Base-by-base conservation (phyloP, 2,113 vertebrate species). In the Apteryx owenii region DNA sequence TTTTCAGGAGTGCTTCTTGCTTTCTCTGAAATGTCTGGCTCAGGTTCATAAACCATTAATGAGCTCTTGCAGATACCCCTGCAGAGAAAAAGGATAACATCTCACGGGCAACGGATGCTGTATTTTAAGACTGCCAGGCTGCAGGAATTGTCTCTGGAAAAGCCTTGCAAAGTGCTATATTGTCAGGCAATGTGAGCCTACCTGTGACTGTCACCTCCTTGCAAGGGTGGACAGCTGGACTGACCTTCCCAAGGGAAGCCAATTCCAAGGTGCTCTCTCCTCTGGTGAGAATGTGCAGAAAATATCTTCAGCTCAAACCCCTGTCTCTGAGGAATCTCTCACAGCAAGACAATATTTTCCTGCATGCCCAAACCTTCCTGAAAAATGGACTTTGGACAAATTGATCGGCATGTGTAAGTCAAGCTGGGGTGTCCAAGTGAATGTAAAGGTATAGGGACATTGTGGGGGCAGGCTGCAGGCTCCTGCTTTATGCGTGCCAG, bases 101-200 rank as follows among this genome's bases (percentile, higher is more conserved):
- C 90, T 94, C 70, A 23, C n/a, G 72, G 38, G 42, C 53, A 61
- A 53, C 5, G 21, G 16, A 10, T 85, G 29, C 56, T 94, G 53
- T 89, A 56, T 93, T 94, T 96, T 85, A 71, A 42, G 31, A 90
- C 46, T 93, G 11, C 26, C n/a, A 80, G 16, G 21, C 88, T 91
- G 46, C 15, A 38, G 56, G 36, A 38, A 48, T 5, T 9, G 64
- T 91, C 89, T 60, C 85, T 71, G 23, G 85, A 82, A 75, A 89
- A 80, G 48, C 14, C 9, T 88, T 93, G 51, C 66, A 77, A 82
- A 94, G 85, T 62, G 10, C 22, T 72, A 26, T 54, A 31, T 31
- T 88, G 75, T 72, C 66, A 72, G 75, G 42, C 21, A 56, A 15
- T 13, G 48, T 0, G 0, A 95, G 36, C 33, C 42, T 91, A 61